phyloP scores from a whole-genome alignment of 35 echinoderm and acorn worm species.

The Eucidaris tribuloides region DNA sequence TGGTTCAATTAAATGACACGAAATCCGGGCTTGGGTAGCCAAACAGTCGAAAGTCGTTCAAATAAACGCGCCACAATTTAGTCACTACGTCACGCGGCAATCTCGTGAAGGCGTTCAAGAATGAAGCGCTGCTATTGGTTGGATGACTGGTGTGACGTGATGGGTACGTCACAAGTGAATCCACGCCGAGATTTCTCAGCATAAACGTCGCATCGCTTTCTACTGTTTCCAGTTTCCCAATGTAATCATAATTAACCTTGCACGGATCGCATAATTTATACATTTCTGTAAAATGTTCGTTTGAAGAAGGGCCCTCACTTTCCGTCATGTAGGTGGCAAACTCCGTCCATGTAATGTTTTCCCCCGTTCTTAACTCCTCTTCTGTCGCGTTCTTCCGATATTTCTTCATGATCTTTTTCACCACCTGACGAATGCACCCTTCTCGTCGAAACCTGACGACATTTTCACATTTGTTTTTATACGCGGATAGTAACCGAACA shows the following conservation, averaged over 20 bases:
- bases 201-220: conserved; percentile 69
- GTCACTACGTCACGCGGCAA: conserved; percentile 42
- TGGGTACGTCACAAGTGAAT: conserved; percentile 52
- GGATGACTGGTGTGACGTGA: conserved; percentile 69
- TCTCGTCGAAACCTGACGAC: conserved; percentile 66
- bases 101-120: conserved; percentile 51
- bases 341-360: conserved; percentile 86
- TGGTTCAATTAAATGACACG: conserved; percentile 7
- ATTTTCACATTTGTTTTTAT: conserved; percentile 88
- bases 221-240: conserved; percentile 89
- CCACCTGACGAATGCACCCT: conserved; percentile 72
- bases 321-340: conserved; percentile 79
- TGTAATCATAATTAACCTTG: conserved; percentile 80
- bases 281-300: conserved; percentile 92
- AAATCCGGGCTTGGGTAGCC: conserved; percentile 76
- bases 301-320: conserved; percentile 43
- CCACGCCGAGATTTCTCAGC: conserved; percentile 47
- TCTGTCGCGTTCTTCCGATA: conserved; percentile 67
- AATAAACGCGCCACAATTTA: conserved; percentile 71
- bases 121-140: conserved; percentile 74
- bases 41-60: conserved; percentile 79
- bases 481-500: conserved; percentile 83
- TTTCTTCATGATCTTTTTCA: conserved; percentile 88
- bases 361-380: conserved; percentile 67
- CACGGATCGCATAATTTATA: conserved; percentile 80